Evolutionary conservation across 2,797 vertebrate species (phyloP).

Genomic region (Gymnocypris eckloni): DNA sequence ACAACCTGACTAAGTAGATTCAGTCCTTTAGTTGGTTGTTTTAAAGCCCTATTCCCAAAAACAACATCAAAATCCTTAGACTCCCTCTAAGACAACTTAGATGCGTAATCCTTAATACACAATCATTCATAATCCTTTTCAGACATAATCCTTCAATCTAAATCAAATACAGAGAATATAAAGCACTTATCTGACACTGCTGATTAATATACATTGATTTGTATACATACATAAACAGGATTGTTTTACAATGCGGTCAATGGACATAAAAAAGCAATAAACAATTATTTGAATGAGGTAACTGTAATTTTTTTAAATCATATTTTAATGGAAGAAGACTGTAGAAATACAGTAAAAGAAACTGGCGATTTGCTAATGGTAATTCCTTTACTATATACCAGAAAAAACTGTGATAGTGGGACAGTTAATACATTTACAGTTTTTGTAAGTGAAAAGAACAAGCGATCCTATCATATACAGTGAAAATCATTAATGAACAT

Average conservation of each 20-base stretch:
- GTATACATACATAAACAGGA: neutral
- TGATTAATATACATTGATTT: neutral
- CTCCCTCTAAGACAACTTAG: conserved; percentile 17
- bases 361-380: neutral
- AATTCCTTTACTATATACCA: neutral
- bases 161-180: conserved; percentile 39
- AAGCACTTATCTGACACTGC: conserved; percentile 13
- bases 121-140: conserved; percentile 33
- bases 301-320: neutral
- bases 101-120: conserved; percentile 27
- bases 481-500: neutral
- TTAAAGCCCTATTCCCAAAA: conserved; percentile 62
- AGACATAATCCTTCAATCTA: conserved; percentile 15
- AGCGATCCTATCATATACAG: neutral
- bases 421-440: neutral
- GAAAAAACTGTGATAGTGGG: neutral
- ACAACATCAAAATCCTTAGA: neutral
- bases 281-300: neutral
- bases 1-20: conserved; percentile 37
- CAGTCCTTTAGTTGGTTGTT: conserved; percentile 49
- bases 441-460: neutral
- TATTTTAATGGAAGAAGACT: neutral
- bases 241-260: conserved; percentile 27
- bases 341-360: too few species aligned
- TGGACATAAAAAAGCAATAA: neutral